Evolutionary conservation across 2,888 invertebrate species (phyloP).

Genomic region (Meandrusa payeni): DNA sequence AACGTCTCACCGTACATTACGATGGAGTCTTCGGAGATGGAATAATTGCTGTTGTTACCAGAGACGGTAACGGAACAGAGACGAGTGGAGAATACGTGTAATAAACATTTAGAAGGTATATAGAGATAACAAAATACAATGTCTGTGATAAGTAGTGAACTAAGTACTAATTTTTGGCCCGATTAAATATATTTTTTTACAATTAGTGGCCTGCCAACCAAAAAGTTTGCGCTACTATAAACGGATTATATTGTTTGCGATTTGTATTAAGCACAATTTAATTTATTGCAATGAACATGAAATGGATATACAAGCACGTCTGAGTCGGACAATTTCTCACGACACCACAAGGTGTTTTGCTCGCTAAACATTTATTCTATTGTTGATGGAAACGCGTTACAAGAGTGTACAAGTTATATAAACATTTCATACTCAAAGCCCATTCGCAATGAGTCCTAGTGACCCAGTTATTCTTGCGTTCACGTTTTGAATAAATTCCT

Average conservation of each 20-base stretch:
- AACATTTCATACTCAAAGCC: conserved; percentile 16
- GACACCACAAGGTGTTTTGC: conserved; percentile 10
- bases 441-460: conserved; percentile 15
- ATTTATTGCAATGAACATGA: background rate
- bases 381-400: conserved; percentile 13
- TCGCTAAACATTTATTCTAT: conserved; percentile 3
- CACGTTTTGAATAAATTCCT: conserved; percentile 8
- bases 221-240: no score
- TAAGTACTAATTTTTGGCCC: no score
- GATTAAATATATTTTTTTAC: no score
- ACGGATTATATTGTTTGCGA: conserved; percentile 17
- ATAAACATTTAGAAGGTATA: no score
- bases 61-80: background rate
- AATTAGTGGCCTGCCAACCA: no score
- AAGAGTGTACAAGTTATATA: conserved; percentile 8
- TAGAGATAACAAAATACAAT: no score
- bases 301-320: conserved; percentile 5
- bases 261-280: conserved; percentile 2
- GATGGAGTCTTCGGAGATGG: conserved; percentile 6
- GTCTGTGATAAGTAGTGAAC: no score
- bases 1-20: conserved; percentile 23
- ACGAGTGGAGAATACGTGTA: no score
- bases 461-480: conserved; percentile 16
- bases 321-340: background rate
- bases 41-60: conserved; percentile 13